Evolutionary conservation across 1,140 invertebrate genomes (phyloP).

Genomic region (Tetramorium parvispinum): DNA sequence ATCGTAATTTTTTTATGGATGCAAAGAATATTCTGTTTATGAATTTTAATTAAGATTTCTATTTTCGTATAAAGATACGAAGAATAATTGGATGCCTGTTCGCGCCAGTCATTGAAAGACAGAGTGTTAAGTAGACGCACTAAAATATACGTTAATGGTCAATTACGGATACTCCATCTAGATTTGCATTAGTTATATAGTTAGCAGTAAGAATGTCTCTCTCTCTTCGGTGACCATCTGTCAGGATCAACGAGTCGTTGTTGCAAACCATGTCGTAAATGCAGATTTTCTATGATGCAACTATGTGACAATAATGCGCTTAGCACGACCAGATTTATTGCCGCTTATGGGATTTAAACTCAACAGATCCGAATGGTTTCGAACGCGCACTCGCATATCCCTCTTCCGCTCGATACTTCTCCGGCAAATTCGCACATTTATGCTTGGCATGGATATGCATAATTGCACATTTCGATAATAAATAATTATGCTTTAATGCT

Average conservation of each 20-base stretch:
- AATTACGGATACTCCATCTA: constrained; percentile 54
- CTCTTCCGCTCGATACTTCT: constrained; percentile 38
- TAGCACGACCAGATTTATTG: constrained; percentile 80
- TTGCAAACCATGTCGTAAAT: constrained; percentile 44
- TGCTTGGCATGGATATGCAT: constrained; percentile 10
- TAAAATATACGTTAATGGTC: constrained; percentile 40
- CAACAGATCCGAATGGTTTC: constrained; percentile 78
- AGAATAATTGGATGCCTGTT: constrained; percentile 32
- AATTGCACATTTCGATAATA: constrained; percentile 37
- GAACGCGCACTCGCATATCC: constrained; percentile 13
- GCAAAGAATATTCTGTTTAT: not conserved
- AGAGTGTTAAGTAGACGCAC: constrained; percentile 39
- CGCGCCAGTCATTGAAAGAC: constrained; percentile 11
- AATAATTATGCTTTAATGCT: constrained; percentile 32
- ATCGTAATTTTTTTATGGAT: not conserved
- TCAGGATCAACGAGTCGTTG: constrained; percentile 38
- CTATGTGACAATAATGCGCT: constrained; percentile 79
- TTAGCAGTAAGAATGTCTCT: constrained; percentile 48
- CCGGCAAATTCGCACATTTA: constrained; percentile 55
- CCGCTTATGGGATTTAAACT: constrained; percentile 83
- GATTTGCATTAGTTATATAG: constrained; percentile 49
- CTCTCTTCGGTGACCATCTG: not conserved
- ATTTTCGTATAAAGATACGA: not conserved
- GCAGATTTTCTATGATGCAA: constrained; percentile 59
- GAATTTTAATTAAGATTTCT: constrained; percentile 7